A percentile compares a stretch with the other conserved stretches of the same genome.
Conservation (phyloP, 2,113 vertebrate species). For the Gopherus flavomarginatus region DNA sequence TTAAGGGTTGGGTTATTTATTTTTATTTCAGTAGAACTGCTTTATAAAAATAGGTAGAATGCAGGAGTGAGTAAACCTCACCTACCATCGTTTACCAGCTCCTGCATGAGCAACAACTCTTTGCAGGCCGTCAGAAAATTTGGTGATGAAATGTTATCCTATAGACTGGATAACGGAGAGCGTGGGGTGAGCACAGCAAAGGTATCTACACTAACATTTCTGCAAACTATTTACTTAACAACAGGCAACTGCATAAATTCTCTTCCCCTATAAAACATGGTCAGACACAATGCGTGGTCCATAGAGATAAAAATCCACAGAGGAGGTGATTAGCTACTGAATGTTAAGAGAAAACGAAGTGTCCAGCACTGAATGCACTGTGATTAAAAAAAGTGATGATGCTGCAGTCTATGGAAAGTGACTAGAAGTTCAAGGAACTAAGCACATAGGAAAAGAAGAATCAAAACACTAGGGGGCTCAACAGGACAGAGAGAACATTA, state of each 20-base stretch:
- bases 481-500: not conserved
- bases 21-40: not conserved
- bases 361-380: not conserved
- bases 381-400: not conserved
- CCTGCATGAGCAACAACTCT: not conserved
- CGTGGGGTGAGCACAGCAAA: not conserved
- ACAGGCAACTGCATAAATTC: not conserved
- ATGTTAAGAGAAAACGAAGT: not conserved
- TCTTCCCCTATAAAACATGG: not conserved
- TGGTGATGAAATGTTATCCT: not conserved
- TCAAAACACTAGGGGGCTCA: not conserved
- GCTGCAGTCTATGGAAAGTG: not conserved
- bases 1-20: not conserved
- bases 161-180: not conserved
- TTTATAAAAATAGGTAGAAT: not conserved
- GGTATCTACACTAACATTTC: not conserved
- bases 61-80: not conserved
- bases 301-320: not conserved
- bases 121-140: not conserved
- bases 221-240: not conserved
- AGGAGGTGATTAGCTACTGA: not conserved
- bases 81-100: not conserved
- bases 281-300: not conserved
- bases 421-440: not conserved
- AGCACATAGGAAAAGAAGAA: not conserved